phyloP scores from a whole-genome alignment of 2,113 vertebrate species.

The Indri indri region DNA sequence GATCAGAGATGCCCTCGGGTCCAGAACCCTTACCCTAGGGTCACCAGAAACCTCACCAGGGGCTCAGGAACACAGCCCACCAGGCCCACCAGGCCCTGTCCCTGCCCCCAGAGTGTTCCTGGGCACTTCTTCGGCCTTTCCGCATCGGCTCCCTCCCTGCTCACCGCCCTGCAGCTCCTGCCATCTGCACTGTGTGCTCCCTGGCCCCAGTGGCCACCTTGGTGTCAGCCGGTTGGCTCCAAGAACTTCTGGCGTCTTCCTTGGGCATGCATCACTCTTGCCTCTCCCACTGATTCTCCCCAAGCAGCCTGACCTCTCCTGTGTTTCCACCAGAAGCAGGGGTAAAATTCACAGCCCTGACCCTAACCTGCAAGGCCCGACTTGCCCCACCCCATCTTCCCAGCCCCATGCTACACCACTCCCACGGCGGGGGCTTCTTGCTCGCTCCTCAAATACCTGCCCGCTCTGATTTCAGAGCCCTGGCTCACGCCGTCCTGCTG shows the following conservation, averaged over 20 bases:
- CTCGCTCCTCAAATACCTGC: not conserved
- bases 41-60: not conserved
- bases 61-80: not conserved
- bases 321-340: not conserved
- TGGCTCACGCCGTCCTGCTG: no score
- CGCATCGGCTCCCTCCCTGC: not conserved
- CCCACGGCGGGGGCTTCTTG: not conserved
- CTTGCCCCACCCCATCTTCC: not conserved
- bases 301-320: not conserved
- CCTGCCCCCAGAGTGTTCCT: not conserved
- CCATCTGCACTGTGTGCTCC: not conserved
- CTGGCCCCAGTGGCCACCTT: not conserved
- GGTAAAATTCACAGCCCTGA: not conserved
- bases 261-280: not conserved
- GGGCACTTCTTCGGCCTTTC: not conserved
- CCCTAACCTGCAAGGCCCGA: not conserved
- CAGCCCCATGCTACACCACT: accelerated
- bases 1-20: not conserved
- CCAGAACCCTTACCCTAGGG: not conserved
- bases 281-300: not conserved
- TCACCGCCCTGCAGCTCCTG: not conserved
- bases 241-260: not conserved
- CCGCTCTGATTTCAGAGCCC: not conserved
- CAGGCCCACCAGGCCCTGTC: not conserved
- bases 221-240: not conserved